Percentiles rank a stretch among this genome's conserved stretches.
Conservation (phyloP, 1,140 invertebrate species). For the Bursaphelenchus mucronatus region DNA sequence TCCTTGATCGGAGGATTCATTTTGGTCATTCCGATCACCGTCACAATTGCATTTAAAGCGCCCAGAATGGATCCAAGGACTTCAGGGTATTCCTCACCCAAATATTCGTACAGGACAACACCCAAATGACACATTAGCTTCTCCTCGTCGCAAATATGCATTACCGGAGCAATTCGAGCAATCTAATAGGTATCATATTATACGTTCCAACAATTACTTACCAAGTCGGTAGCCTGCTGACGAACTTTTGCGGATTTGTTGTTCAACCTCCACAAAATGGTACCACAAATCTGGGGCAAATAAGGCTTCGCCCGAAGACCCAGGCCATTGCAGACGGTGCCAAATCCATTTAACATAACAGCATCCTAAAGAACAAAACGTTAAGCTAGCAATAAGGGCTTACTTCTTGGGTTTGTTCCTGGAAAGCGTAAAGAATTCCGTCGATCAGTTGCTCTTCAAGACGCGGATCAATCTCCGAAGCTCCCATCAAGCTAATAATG, state of each 20-base stretch:
- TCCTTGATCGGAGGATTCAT: constrained; percentile 99
- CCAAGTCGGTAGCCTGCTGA: constrained; percentile 94
- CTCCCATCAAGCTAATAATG: constrained; percentile 90
- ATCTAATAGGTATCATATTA: constrained; percentile 65
- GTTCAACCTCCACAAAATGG: constrained; percentile 96
- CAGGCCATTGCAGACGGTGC: constrained; percentile 94
- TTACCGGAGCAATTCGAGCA: constrained; percentile 93
- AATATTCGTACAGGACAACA: constrained; percentile 97
- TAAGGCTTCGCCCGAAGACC: constrained; percentile 96
- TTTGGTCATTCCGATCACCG: constrained; percentile 99
- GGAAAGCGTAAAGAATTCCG: constrained; percentile 97
- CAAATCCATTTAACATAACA: constrained; percentile 99
- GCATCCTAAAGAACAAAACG: constrained; percentile 72
- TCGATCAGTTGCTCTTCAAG: constrained; percentile 98
- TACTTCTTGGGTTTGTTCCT: constrained; percentile 97
- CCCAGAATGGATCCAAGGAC: constrained; percentile 96
- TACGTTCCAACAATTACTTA: constrained; percentile 25
- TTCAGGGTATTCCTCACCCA: constrained; percentile 99
- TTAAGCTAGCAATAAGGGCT: constrained; percentile 25
- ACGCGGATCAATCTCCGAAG: constrained; percentile 91
- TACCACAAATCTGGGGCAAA: constrained; percentile 98
- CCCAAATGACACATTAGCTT: constrained; percentile 99
- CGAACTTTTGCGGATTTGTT: constrained; percentile 99
- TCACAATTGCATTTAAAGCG: constrained; percentile 95
- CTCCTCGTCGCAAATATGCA: constrained; percentile 97